Evolutionary conservation across 2,113 vertebrate genomes (phyloP).

Genomic region (Falco punctatus): DNA sequence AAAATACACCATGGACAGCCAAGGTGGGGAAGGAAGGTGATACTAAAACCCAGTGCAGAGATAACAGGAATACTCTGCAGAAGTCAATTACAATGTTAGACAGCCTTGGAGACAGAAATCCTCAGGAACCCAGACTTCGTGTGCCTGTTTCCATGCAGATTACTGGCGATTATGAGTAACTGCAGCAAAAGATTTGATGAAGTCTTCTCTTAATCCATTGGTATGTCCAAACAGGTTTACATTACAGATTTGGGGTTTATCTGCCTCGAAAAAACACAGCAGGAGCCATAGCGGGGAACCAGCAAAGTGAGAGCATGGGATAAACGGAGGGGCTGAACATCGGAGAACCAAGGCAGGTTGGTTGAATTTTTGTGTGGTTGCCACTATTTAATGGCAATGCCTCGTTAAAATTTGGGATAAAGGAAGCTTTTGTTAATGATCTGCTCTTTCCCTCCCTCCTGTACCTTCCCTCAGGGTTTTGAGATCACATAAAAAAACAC

Average conservation of each 20-base stretch:
- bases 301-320: neutral
- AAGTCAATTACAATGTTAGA: neutral
- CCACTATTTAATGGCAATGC: constrained; percentile 1
- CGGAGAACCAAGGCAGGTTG: neutral
- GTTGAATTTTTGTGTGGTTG: neutral
- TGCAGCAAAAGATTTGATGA: neutral
- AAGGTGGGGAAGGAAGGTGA: neutral
- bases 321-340: rapidly evolving
- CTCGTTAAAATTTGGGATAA: constrained; percentile 27
- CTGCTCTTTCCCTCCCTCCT: neutral
- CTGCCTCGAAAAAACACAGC: neutral
- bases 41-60: neutral
- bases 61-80: neutral
- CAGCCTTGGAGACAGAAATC: neutral
- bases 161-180: neutral
- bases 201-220: neutral
- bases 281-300: neutral
- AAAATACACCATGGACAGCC: neutral
- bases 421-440: constrained; percentile 56
- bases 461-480: neutral
- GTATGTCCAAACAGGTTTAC: neutral
- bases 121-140: neutral
- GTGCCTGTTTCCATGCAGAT: neutral
- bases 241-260: neutral
- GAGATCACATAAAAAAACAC: constrained; percentile 39